A percentile compares a stretch with the other conserved stretches of the same genome.
Conservation (phyloP, 2,888 invertebrate genomes). For the Matsumyia berberina region DNA sequence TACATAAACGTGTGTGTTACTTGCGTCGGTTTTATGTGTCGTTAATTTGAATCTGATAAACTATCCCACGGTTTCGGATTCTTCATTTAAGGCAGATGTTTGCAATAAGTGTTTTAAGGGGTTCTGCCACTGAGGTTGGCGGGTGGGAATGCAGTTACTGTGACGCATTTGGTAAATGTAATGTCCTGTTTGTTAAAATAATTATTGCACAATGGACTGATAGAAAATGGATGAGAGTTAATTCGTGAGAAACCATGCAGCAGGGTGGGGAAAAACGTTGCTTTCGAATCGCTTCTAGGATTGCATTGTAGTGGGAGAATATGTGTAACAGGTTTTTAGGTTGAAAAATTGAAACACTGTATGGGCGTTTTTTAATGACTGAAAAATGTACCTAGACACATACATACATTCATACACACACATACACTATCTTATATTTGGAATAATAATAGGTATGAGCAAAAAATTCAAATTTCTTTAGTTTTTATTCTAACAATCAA, state of each 20-base stretch:
- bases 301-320: conserved; percentile 45
- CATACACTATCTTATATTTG: too few relatives aligned
- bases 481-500: too few relatives aligned
- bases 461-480: too few relatives aligned
- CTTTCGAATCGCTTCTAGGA: conserved; percentile 47
- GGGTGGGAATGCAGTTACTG: conserved; percentile 65
- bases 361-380: conserved; percentile 57
- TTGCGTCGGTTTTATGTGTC: conserved; percentile 34
- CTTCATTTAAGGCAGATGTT: conserved; percentile 66
- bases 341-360: conserved; percentile 42
- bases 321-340: conserved; percentile 41
- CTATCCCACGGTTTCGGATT: conserved; percentile 74
- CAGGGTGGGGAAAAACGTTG: conserved; percentile 11
- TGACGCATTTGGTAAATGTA: conserved; percentile 54
- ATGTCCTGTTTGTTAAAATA: conserved; percentile 56
- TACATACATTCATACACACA: too few relatives aligned
- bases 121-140: conserved; percentile 48
- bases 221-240: conserved; percentile 31
- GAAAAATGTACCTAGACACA: too few relatives aligned
- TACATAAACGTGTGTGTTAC: conserved; percentile 20
- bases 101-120: conserved; percentile 52
- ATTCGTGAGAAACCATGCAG: conserved; percentile 63
- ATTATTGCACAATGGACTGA: conserved; percentile 10
- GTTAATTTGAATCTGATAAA: conserved; percentile 68
- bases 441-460: too few relatives aligned